Conservation (phyloP, 2,888 invertebrate genomes). For the Galerucella pusilla region DNA sequence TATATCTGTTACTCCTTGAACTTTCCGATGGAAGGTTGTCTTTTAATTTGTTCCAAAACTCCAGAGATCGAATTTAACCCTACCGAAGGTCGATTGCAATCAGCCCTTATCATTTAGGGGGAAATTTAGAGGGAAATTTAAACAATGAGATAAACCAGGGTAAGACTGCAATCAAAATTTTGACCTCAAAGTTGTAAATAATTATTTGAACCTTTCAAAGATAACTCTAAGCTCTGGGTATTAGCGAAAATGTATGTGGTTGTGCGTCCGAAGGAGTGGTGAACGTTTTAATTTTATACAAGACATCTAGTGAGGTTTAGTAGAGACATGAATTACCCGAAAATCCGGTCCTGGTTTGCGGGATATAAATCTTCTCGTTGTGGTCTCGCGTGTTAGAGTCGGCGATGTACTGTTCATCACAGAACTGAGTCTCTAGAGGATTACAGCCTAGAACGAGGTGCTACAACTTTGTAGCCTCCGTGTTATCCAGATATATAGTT, state of each 20-base stretch:
- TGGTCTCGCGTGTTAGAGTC: slow-evolving; percentile 51
- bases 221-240: too few relatives aligned
- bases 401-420: slow-evolving; percentile 55
- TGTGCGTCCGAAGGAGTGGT: too few relatives aligned
- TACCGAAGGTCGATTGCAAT: too few relatives aligned
- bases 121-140: too few relatives aligned
- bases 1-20: background rate
- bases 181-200: too few relatives aligned
- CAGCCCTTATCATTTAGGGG: too few relatives aligned
- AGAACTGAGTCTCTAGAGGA: slow-evolving; percentile 46
- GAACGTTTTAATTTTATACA: slow-evolving; percentile 15
- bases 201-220: too few relatives aligned
- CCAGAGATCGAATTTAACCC: too few relatives aligned
- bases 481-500: slow-evolving; percentile 37
- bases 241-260: too few relatives aligned
- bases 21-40: background rate
- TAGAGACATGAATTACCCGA: slow-evolving; percentile 26
- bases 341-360: slow-evolving; percentile 32
- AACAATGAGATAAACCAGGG: too few relatives aligned
- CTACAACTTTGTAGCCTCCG: slow-evolving; percentile 43
- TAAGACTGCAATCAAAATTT: too few relatives aligned
- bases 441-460: slow-evolving; percentile 49
- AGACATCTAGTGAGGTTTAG: slow-evolving; percentile 9
- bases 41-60: too few relatives aligned
- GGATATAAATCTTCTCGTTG: slow-evolving; percentile 53